A percentile compares a stretch with the other conserved stretches of the same genome.
Conservation (phyloP, 2,888 invertebrate species). For the Drosophila kokeensis region DNA sequence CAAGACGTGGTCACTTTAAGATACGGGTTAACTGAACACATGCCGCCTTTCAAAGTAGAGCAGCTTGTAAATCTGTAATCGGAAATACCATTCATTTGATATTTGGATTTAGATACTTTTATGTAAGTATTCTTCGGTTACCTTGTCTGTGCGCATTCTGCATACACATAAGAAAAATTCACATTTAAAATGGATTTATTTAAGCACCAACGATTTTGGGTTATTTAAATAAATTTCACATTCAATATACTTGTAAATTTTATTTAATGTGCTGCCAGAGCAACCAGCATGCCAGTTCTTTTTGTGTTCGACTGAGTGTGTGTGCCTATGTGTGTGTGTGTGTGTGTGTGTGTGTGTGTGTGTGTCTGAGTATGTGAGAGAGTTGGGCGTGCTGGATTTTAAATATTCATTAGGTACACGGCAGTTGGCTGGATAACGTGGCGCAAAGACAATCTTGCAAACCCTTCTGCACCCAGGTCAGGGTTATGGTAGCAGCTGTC, state of each 20-base stretch:
- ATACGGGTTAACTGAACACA: neutral
- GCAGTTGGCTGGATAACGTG: conserved; percentile 46
- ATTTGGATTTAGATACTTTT: conserved; percentile 23
- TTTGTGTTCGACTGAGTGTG: conserved; percentile 3
- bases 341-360: conserved; percentile 9
- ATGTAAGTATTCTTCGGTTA: conserved; percentile 18
- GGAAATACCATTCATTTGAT: conserved; percentile 7
- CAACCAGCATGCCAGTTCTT: conserved; percentile 45
- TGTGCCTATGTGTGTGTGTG: conserved; percentile 19
- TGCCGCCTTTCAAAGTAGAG: neutral
- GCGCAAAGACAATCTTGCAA: conserved; percentile 41
- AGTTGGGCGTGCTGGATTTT: conserved; percentile 64
- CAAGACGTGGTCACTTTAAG: conserved; percentile 25
- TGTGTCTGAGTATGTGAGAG: conserved; percentile 22
- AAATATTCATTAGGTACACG: conserved; percentile 74
- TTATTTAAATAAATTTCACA: conserved; percentile 71
- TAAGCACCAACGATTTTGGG: conserved; percentile 49
- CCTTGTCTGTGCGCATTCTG: conserved; percentile 9
- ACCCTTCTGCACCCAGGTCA: conserved; percentile 53
- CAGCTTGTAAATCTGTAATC: neutral
- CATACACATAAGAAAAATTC: conserved; percentile 16
- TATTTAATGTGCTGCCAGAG: conserved; percentile 60
- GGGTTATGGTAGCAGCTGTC: conserved; percentile 38
- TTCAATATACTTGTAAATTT: conserved; percentile 70
- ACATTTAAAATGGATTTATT: conserved; percentile 55